These are phyloP conservation scores for Hyaena hyaena DNA, from an alignment of 2,113 vertebrate genomes.

Conservation along the genomic window DNA sequence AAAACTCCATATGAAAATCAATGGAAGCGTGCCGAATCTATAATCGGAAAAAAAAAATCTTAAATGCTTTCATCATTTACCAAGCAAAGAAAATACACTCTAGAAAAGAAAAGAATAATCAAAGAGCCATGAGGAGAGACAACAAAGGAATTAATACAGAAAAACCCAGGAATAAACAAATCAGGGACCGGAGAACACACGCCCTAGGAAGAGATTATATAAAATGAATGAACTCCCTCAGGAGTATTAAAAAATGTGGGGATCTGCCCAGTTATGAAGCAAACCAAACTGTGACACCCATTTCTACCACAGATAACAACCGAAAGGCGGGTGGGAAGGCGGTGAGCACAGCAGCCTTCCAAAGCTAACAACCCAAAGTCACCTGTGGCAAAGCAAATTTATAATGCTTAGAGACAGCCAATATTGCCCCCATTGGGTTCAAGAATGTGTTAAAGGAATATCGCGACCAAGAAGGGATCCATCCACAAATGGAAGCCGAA, in stretches of 20 bases:
- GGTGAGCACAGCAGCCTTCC: neutral
- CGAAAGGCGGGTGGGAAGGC: no score
- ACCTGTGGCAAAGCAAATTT: neutral
- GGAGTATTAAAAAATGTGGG: neutral
- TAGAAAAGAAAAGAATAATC: neutral
- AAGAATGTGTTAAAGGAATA: neutral
- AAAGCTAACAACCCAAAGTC: neutral
- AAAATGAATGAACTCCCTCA: constrained; percentile 9
- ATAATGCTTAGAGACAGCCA: neutral
- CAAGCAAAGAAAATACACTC: neutral
- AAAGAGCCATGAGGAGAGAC: neutral
- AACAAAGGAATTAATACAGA: neutral
- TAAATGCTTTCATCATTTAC: neutral
- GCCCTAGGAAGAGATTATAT: neutral
- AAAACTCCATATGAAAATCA: neutral
- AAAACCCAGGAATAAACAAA: constrained; percentile 31
- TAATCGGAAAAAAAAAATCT: neutral
- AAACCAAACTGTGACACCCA: neutral
- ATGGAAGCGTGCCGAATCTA: neutral
- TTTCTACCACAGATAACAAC: neutral
- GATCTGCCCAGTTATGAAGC: neutral
- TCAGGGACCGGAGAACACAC: neutral
- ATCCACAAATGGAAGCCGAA: neutral
- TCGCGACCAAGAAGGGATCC: neutral
- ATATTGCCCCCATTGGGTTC: neutral